Evolutionary conservation across 1,140 invertebrate genomes (phyloP).

Genomic region (Drosophila miranda): DNA sequence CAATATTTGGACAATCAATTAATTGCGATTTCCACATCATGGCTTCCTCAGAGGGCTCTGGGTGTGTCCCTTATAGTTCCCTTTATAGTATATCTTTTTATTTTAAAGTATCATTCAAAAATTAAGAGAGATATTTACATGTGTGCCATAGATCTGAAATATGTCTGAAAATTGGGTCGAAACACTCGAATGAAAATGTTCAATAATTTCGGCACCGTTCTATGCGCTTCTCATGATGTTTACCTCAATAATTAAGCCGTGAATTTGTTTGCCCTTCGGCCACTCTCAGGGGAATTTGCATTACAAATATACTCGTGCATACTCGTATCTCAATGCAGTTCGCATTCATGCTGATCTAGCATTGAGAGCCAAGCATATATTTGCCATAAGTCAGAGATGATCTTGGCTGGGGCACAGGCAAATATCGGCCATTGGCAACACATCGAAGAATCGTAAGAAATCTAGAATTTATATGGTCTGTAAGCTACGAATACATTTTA

Average conservation of each 20-base stretch:
- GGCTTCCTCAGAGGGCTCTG: too few species aligned
- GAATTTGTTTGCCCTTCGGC: slow-evolving; percentile 28
- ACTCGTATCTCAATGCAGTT: slow-evolving; percentile 1
- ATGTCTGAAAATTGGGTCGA: too few species aligned
- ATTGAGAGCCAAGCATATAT: slow-evolving; percentile 31
- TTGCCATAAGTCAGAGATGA: slow-evolving; percentile 8
- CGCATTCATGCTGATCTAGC: slow-evolving; percentile 29
- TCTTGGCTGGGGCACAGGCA: background rate
- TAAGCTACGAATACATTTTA: too few species aligned
- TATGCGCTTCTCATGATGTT: slow-evolving; percentile 3
- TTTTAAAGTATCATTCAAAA: too few species aligned
- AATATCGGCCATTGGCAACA: background rate
- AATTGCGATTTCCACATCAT: background rate
- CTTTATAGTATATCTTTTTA: too few species aligned
- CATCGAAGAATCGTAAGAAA: too few species aligned
- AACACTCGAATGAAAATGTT: background rate
- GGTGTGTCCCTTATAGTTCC: too few species aligned
- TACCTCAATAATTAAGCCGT: slow-evolving; percentile 14
- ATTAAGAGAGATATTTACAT: too few species aligned
- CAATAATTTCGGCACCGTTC: slow-evolving; percentile 8
- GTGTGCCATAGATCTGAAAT: too few species aligned
- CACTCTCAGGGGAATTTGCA: slow-evolving; percentile 11
- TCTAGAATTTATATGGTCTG: too few species aligned
- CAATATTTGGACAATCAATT: slow-evolving; percentile 4
- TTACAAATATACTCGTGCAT: slow-evolving; percentile 22